Base-by-base conservation (phyloP, 2,888 invertebrate genomes). In the Trichopoda pennipes region DNA sequence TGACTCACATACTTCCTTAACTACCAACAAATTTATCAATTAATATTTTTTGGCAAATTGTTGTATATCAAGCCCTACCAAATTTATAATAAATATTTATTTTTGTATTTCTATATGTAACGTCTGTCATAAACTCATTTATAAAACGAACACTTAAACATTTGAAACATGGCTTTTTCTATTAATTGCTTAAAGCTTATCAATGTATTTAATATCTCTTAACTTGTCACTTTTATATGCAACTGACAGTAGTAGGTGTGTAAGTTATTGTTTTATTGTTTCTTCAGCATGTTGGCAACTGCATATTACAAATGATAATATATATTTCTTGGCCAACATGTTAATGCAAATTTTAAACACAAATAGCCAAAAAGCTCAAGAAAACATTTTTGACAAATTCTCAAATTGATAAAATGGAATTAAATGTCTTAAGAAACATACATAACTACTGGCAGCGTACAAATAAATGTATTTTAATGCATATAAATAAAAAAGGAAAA, bases 211-310 rank as follows among this genome's bases (percentile, higher is more conserved):
- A 76, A 82, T 79, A 79, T 82, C 82, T 82, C 82, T 82, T 61
- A 75, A 76, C 51, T 77, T 82, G 79, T 82, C 79, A 82, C 61
- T 68, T 68, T 72, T 74, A 47, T 58, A 4, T 74, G 74, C 55
- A 82, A 68, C 75, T 82, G 82, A 68, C 82, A 79, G 82, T 79
- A 68, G 82, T 82, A 82, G 82, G 82, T 82, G 82, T 79, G 79
- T 75, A 55, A 44, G 8, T 73, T 64, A 51, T 58, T 58, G 17
- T 79, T 72, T 55, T 55, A 55, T 69, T 69, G 53, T 69, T 38
- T 17, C 35, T 19, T 56, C 49, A 44, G 8, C 38, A 69, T 76
- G 76, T 76, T 69, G 42, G 60, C 32, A 60, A 53, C 42, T 42
- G n/a, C 23, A 38, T 32, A 58, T 42, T 51, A 75, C 56, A 49